Percentiles rank a stretch among this genome's conserved stretches.
phyloP scores from a whole-genome alignment of 2,888 invertebrate genomes.

The Drosophila siamana region DNA sequence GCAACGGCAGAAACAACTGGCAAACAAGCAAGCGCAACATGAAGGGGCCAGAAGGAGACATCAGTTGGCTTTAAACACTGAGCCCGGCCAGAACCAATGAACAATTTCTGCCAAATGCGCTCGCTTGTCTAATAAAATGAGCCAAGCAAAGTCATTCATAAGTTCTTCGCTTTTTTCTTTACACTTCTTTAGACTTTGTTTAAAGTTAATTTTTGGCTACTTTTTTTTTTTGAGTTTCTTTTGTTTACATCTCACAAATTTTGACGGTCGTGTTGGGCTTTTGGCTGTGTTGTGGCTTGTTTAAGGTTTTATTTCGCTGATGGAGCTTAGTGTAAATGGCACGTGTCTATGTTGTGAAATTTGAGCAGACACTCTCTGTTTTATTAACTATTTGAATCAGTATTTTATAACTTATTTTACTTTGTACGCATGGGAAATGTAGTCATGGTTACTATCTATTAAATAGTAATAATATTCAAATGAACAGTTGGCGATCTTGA shows the following conservation, averaged over 20 bases:
- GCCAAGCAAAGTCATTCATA: conserved; percentile 30
- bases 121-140: conserved; percentile 50
- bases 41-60: conserved; percentile 17
- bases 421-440: too few relatives aligned
- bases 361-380: not conserved
- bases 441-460: too few relatives aligned
- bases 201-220: conserved; percentile 38
- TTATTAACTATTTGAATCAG: too few relatives aligned
- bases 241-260: conserved; percentile 4
- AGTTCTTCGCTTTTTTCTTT: conserved; percentile 9
- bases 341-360: conserved; percentile 9
- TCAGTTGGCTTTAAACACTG: conserved; percentile 54
- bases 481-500: too few relatives aligned
- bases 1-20: conserved; percentile 54
- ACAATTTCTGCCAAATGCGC: conserved; percentile 29
- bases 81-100: conserved; percentile 27
- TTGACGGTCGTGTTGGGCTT: conserved; percentile 3
- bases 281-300: conserved; percentile 4
- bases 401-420: not conserved
- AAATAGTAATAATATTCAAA: too few relatives aligned
- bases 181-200: conserved; percentile 24
- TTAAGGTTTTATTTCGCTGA: not conserved
- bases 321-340: conserved; percentile 3
- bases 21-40: conserved; percentile 19
- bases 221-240: conserved; percentile 2